These are phyloP conservation scores for Fulica atra DNA, from an alignment of 2,113 vertebrate species.

Conservation along the genomic window DNA sequence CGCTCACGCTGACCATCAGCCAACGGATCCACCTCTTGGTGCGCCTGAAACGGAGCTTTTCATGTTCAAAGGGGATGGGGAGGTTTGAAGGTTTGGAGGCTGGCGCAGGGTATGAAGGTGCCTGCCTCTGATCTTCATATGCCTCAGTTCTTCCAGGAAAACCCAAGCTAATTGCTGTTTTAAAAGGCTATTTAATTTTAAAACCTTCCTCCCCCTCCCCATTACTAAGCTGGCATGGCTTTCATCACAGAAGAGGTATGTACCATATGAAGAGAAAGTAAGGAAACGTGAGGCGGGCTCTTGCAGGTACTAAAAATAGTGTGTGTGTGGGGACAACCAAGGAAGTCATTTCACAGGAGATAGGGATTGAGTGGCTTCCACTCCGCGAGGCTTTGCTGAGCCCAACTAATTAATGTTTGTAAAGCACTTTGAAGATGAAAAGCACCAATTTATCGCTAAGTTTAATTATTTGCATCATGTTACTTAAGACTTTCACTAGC, in stretches of 20 bases:
- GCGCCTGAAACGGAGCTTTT: slow-evolving; percentile 67
- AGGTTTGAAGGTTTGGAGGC: slow-evolving; percentile 72
- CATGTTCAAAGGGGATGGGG: slow-evolving; percentile 74
- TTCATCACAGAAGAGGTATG: background rate
- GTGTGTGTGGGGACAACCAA: background rate
- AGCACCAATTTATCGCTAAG: background rate
- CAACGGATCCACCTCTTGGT: slow-evolving; percentile 58
- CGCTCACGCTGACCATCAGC: slow-evolving; percentile 63
- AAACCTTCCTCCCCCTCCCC: background rate
- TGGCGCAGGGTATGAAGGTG: background rate
- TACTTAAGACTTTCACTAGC: slow-evolving; percentile 10
- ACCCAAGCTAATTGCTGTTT: slow-evolving; percentile 62
- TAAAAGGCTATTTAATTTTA: slow-evolving; percentile 59
- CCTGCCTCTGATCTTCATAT: slow-evolving; percentile 72
- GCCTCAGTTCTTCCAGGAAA: slow-evolving; percentile 64
- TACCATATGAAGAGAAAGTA: background rate
- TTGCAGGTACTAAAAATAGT: background rate
- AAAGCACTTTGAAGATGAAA: slow-evolving; percentile 52
- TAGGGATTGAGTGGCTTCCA: background rate
- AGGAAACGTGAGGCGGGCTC: background rate
- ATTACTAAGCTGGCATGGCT: background rate
- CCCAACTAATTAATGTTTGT: slow-evolving; percentile 33
- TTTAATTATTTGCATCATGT: slow-evolving; percentile 49
- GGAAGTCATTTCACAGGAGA: slow-evolving; percentile 1
- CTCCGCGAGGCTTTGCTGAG: background rate